Conservation (phyloP, 2,113 vertebrate species). For the human (Homo sapiens) region DNA sequence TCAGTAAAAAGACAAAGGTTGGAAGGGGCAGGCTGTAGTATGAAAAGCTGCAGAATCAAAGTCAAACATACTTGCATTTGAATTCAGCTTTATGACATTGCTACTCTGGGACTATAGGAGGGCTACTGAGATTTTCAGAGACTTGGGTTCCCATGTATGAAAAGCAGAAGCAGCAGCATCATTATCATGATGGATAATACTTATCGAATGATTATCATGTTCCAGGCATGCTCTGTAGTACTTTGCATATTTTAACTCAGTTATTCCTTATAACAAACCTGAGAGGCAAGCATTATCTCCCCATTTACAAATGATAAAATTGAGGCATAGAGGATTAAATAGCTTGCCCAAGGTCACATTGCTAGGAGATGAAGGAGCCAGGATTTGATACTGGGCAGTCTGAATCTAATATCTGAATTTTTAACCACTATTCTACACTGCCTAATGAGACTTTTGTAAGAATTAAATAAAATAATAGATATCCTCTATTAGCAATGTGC, state of each 20-base stretch:
- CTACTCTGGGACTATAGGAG: background rate
- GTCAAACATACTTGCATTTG: background rate
- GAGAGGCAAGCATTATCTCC: background rate
- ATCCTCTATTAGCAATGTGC: background rate
- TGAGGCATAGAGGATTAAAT: background rate
- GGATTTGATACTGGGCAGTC: background rate
- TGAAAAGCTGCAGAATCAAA: background rate
- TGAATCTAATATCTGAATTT: background rate
- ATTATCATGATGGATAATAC: background rate
- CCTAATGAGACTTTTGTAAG: background rate
- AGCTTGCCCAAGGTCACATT: background rate
- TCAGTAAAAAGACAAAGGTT: background rate
- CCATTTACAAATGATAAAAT: background rate
- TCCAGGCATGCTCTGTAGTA: background rate
- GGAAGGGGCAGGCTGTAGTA: fast-evolving
- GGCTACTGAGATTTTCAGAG: background rate
- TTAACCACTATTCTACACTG: background rate
- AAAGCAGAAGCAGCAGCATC: background rate
- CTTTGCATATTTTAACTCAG: background rate
- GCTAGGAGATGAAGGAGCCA: background rate
- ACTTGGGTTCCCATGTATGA: background rate
- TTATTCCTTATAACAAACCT: background rate
- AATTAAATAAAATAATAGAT: constrained; percentile 24
- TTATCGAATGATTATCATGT: background rate
- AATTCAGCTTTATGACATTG: background rate